Conservation (phyloP, 2,888 invertebrate genomes). For the Lasioglossum figueresi region DNA sequence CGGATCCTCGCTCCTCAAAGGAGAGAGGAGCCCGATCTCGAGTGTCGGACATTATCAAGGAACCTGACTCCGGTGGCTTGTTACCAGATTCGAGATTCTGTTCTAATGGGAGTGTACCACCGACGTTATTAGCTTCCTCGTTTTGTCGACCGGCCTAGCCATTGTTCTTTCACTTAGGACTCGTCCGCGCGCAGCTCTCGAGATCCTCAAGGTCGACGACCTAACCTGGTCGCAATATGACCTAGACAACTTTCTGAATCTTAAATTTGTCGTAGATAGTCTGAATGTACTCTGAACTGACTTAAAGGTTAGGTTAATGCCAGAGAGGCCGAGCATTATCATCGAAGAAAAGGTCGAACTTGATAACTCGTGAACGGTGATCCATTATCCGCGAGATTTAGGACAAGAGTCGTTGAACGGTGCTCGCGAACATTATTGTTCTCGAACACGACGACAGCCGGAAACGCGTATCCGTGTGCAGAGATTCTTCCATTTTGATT, state of each 20-base stretch:
- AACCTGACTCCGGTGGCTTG: not conserved
- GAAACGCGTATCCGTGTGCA: constrained; percentile 40
- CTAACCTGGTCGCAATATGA: too few species aligned
- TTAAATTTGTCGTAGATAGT: too few species aligned
- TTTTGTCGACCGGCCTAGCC: not conserved
- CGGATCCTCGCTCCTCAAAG: not conserved
- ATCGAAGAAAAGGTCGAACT: not conserved
- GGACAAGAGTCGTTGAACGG: constrained; percentile 47
- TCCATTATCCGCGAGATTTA: constrained; percentile 46
- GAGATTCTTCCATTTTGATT: constrained; percentile 17
- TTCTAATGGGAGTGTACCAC: not conserved
- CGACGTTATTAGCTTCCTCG: not conserved
- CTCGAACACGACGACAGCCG: constrained; percentile 18
- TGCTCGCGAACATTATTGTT: constrained; percentile 62
- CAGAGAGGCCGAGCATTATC: not conserved
- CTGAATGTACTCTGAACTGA: too few species aligned
- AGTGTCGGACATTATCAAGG: constrained; percentile 5
- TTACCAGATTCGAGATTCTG: not conserved
- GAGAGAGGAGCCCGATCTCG: not conserved
- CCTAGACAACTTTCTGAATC: too few species aligned
- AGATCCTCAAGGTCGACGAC: not conserved
- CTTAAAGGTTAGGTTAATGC: too few species aligned
- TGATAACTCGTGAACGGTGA: constrained; percentile 39
- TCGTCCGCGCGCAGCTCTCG: too few species aligned
- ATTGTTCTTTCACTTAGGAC: not conserved